Percentiles rank a stretch among this genome's conserved stretches.
Conservation (phyloP, 2,797 vertebrate species). For the Premnoplex brunnescens region DNA sequence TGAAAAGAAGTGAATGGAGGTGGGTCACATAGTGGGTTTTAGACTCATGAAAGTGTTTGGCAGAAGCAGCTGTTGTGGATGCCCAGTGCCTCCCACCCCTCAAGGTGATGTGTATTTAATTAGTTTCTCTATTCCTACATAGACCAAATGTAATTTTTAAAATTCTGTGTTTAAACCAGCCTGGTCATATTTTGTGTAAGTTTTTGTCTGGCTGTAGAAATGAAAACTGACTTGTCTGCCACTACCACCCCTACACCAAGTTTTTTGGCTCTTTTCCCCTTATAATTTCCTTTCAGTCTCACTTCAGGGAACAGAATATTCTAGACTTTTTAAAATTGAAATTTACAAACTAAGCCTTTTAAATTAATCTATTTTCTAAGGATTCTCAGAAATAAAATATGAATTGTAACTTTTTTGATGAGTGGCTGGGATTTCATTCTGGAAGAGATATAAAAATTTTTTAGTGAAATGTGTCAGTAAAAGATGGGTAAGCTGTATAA, state of each 20-base stretch:
- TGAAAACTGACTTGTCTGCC: neutral
- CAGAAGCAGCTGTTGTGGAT: neutral
- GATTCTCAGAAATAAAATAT: neutral
- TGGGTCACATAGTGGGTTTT: neutral
- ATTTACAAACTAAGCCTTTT: neutral
- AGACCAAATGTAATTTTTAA: neutral
- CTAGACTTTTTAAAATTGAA: neutral
- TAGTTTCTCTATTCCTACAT: neutral
- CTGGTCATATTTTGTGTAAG: neutral
- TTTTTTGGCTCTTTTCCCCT: neutral
- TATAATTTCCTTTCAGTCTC: neutral
- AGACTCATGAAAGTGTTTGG: neutral
- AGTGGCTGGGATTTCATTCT: neutral
- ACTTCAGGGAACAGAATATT: neutral
- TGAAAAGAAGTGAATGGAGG: neutral
- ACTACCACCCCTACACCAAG: neutral
- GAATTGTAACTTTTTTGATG: neutral
- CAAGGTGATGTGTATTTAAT: neutral
- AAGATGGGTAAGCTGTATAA: neutral
- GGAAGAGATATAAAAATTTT: neutral
- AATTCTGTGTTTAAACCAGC: neutral
- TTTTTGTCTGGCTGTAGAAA: neutral
- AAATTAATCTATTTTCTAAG: neutral
- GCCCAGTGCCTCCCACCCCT: neutral
- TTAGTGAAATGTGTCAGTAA: neutral